Conservation (phyloP, 2,113 vertebrate genomes). For the Etheostoma spectabile region DNA sequence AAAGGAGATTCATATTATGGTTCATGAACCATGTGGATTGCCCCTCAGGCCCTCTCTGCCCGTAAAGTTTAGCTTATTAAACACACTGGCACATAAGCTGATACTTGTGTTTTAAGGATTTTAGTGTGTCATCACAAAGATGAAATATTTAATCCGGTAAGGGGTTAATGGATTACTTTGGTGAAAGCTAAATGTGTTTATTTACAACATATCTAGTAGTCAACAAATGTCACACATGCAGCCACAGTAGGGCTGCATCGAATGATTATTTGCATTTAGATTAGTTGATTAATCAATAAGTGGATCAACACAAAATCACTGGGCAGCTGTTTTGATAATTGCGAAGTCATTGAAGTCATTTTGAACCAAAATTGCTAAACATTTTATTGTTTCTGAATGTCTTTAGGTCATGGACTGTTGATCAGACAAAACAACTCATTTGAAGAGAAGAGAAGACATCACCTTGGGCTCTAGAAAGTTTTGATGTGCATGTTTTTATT, state of each 20-base stretch:
- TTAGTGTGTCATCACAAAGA: not conserved
- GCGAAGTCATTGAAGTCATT: not conserved
- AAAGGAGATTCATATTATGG: conserved; percentile 34
- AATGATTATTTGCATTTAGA: not conserved
- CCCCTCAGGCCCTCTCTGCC: conserved; percentile 24
- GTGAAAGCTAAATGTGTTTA: not conserved
- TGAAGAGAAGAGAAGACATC: not conserved
- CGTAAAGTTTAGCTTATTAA: not conserved
- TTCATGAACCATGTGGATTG: conserved; percentile 22
- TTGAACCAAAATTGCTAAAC: not conserved
- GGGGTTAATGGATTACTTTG: not conserved
- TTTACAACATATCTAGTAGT: not conserved
- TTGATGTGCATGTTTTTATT: not conserved
- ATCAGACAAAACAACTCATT: not conserved
- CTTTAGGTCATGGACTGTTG: not conserved
- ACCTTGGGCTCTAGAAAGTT: not conserved
- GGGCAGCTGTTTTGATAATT: not conserved
- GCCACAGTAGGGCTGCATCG: not conserved
- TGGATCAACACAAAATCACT: not conserved
- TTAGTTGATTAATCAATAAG: not conserved
- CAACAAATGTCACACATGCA: not conserved
- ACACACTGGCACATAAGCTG: conserved; percentile 15
- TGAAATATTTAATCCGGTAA: not conserved
- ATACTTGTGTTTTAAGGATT: not conserved
- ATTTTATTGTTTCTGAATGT: not conserved